Conservation (phyloP, 2,797 vertebrate genomes). For the Synaphobranchus kaupii region DNA sequence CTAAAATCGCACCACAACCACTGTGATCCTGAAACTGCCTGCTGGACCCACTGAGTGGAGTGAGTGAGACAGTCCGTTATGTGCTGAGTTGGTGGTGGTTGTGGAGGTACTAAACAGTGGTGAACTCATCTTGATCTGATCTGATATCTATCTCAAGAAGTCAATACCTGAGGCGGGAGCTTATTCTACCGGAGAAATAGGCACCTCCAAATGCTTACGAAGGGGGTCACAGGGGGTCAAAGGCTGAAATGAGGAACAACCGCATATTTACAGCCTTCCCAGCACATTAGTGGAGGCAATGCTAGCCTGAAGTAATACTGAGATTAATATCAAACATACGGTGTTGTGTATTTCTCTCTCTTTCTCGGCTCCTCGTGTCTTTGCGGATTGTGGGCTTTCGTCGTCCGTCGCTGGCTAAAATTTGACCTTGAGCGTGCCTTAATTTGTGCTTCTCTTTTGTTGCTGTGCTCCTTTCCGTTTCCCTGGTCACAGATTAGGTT, state of each 20-base stretch:
- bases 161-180: constrained; percentile 2
- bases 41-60: not conserved
- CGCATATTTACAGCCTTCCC: not conserved
- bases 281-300: not conserved
- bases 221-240: not conserved
- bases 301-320: not conserved
- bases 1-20: not conserved
- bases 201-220: not conserved
- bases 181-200: constrained; percentile 1
- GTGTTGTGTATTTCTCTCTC: not conserved
- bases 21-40: not conserved
- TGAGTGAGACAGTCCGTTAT: not conserved
- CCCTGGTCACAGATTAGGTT: not conserved
- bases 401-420: not conserved
- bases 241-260: not conserved
- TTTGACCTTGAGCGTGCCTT: not conserved
- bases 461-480: not conserved
- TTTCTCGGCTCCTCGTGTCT: not conserved
- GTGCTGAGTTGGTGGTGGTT: not conserved
- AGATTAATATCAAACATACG: not conserved
- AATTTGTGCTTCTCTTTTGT: not conserved
- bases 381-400: not conserved
- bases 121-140: not conserved
- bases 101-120: not conserved
- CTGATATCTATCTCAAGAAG: not conserved